Evolutionary conservation across 2,797 vertebrate genomes (phyloP).

Genomic region (Mus caroli): DNA sequence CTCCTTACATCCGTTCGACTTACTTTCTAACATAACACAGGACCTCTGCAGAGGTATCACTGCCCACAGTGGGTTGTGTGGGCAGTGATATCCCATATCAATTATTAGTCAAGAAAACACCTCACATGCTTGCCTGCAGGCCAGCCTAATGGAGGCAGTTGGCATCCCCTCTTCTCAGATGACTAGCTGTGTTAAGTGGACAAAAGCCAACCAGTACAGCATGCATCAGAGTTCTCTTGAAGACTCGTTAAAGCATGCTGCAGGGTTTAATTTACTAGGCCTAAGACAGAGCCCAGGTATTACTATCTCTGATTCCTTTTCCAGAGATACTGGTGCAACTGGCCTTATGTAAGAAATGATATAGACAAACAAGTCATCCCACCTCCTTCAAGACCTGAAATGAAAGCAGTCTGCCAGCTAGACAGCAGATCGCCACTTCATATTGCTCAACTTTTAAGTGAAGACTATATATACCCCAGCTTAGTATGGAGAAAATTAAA

Average conservation of each 20-base stretch:
- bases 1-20: neutral
- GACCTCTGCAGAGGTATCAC: neutral
- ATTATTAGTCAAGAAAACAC: neutral
- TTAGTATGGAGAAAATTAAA: neutral
- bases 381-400: neutral
- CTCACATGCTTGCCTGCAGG: neutral
- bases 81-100: no score
- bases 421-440: neutral
- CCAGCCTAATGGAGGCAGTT: neutral
- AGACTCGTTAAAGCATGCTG: conserved; percentile 11
- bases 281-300: neutral
- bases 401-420: conserved; percentile 12
- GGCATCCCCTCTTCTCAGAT: neutral
- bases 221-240: neutral
- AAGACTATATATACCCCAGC: neutral
- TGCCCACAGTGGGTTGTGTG: neutral
- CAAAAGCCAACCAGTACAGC: neutral
- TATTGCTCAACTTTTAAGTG: conserved; percentile 24
- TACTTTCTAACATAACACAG: neutral
- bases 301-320: neutral
- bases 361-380: neutral
- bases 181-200: neutral
- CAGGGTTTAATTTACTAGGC: neutral
- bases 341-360: neutral
- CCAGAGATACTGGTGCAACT: neutral